Evolutionary conservation across 2,113 vertebrate species (phyloP).

Genomic region (Tetraodon nigroviridis): DNA sequence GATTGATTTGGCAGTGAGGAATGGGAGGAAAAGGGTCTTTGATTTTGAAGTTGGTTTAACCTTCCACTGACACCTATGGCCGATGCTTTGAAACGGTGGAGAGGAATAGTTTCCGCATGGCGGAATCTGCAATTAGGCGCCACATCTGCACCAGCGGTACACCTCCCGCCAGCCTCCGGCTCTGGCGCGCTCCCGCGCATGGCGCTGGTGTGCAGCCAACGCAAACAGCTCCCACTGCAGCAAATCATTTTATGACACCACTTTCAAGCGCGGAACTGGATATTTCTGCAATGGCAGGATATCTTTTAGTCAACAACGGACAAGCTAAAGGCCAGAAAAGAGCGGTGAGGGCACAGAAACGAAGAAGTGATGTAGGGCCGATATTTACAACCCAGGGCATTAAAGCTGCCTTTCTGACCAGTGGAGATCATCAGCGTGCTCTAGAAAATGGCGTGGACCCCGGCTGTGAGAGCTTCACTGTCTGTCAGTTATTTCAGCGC

Average conservation of each 20-base stretch:
- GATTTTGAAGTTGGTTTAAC: constrained; percentile 68
- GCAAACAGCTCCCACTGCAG: constrained; percentile 53
- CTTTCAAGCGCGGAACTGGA: constrained; percentile 61
- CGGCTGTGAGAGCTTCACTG: constrained; percentile 45
- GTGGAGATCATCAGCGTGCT: not conserved
- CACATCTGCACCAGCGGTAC: constrained; percentile 62
- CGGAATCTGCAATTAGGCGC: constrained; percentile 65
- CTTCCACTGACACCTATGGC: constrained; percentile 69
- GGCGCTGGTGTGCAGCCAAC: constrained; percentile 61
- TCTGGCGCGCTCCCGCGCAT: constrained; percentile 36
- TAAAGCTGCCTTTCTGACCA: constrained; percentile 58
- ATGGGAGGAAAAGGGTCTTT: constrained; percentile 58
- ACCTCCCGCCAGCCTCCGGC: constrained; percentile 29
- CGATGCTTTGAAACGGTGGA: constrained; percentile 65
- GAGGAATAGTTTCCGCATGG: constrained; percentile 71
- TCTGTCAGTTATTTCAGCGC: constrained; percentile 44
- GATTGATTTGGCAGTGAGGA: constrained; percentile 17
- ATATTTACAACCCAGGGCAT: constrained; percentile 63
- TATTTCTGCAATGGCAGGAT: constrained; percentile 32
- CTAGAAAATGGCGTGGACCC: too few species aligned
- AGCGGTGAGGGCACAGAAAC: constrained; percentile 5
- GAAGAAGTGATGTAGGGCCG: constrained; percentile 29
- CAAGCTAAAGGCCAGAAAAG: constrained; percentile 20
- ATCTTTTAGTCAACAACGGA: constrained; percentile 5
- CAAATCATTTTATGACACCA: constrained; percentile 54